A percentile compares a stretch with the other conserved stretches of the same genome.
phyloP scores from a whole-genome alignment of 2,113 vertebrate genomes.

The Sinocyclocheilus rhinocerous region DNA sequence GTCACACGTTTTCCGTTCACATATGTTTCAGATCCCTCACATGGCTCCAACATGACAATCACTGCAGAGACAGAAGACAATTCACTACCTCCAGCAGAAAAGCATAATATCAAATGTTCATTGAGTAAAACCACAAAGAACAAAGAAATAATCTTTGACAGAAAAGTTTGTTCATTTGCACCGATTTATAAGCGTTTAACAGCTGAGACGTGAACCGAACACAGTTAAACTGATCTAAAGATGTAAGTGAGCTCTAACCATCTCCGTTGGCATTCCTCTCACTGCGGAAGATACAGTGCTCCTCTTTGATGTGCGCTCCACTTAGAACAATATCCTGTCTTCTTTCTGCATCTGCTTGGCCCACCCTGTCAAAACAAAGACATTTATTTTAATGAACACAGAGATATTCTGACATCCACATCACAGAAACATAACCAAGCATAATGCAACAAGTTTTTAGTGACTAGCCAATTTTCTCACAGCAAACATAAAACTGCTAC shows the following conservation, averaged over 20 bases:
- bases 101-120: not conserved
- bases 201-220: not conserved
- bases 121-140: not conserved
- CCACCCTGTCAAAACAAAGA: conserved; percentile 81
- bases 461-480: too few relatives aligned
- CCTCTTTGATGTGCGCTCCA: conserved; percentile 95
- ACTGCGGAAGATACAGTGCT: conserved; percentile 95
- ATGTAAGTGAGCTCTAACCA: conserved; percentile 73
- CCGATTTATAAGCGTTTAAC: not conserved
- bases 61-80: conserved; percentile 74
- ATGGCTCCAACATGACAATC: conserved; percentile 92
- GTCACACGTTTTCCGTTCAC: conserved; percentile 96
- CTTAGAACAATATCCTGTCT: conserved; percentile 97
- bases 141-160: not conserved
- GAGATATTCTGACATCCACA: not conserved
- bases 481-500: too few relatives aligned
- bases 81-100: not conserved
- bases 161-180: not conserved
- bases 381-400: conserved; percentile 53
- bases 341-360: conserved; percentile 91
- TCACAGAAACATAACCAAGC: not conserved
- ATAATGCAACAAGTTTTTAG: too few relatives aligned
- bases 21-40: conserved; percentile 94
- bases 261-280: conserved; percentile 87
- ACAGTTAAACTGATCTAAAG: not conserved